Base-by-base conservation (phyloP, 1,140 invertebrate species). In the Lysiphlebus fabarum region DNA sequence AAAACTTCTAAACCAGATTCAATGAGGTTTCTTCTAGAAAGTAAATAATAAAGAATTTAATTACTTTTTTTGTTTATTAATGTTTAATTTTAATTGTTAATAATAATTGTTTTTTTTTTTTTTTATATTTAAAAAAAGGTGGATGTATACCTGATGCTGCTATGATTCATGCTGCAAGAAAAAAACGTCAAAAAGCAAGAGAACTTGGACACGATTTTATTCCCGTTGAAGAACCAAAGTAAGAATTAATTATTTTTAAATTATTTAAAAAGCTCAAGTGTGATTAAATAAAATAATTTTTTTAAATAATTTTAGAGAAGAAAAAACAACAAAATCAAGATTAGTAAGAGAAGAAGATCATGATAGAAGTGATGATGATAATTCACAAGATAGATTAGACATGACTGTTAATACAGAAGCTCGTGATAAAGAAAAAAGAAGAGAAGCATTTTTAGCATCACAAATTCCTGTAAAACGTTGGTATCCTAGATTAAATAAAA, bases 81-180 rank as follows among this genome's bases (percentile, higher is more conserved):
- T 12, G 26, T 10, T 51, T 37, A 33, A 50, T 56, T 34, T 33
- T 6, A 7, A 51, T 47, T 38, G 12, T 12, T 6, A 45, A 1
- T 7, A 36, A 41, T 12, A 41, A 56, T 45, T 53, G 37, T 56
- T 7, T 37, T 36, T 56, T 63, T 53, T 50, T 59, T 60, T 26
- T 49, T 12, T 50, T 56, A 64, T 62, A 10, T 57, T 75, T 69
- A 47, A 63, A n/a, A n/a, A n/a, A n/a, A 87, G 86, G 85, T 77
- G 95, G 95, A 49, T 87, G 87, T 66, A 98, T 98, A 70, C 95
- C 95, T 14, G 94, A 98, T 84, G 94, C 95, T 8, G 93, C 92
- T 42, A 90, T 95, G 82, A 98, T 98, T 74, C 95, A 98, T 80
- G 92, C 92, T 60, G 92, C 93, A 17, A 84, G 95, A 66, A 98